Evolutionary conservation across 2,888 invertebrate genomes (phyloP).

Genomic region (Griposia aprilina): DNA sequence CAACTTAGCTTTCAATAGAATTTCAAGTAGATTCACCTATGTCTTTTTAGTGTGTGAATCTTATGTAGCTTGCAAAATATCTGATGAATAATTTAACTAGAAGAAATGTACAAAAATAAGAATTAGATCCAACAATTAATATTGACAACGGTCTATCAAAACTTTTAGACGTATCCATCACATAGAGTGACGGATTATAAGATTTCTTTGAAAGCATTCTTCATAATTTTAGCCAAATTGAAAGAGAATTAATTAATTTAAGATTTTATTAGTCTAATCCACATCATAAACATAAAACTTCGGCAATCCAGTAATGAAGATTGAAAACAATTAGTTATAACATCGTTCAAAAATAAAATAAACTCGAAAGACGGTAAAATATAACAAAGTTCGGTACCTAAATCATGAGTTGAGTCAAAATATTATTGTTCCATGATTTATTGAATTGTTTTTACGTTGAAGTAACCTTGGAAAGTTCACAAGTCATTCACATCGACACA

Average conservation of each 20-base stretch:
- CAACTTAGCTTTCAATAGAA: neutral
- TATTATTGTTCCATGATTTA: constrained; percentile 26
- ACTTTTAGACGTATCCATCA: constrained; percentile 20
- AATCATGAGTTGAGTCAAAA: constrained; percentile 25
- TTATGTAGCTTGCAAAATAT: neutral
- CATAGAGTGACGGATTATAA: constrained; percentile 17
- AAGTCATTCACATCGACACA: constrained; percentile 60
- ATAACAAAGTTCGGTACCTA: constrained; percentile 9
- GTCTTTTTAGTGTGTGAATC: neutral
- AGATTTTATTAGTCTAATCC: constrained; percentile 34
- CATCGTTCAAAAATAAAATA: constrained; percentile 21
- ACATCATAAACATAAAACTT: constrained; percentile 39
- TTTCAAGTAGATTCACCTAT: constrained; percentile 1
- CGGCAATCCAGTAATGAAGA: constrained; percentile 24
- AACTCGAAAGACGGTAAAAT: constrained; percentile 18
- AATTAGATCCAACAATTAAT: neutral
- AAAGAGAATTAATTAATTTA: constrained; percentile 28
- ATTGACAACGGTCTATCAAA: neutral
- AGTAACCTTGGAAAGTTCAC: constrained; percentile 57
- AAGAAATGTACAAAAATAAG: neutral
- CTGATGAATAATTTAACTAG: constrained; percentile 7
- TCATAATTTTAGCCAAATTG: constrained; percentile 19
- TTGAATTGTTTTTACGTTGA: constrained; percentile 32
- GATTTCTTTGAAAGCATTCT: constrained; percentile 17
- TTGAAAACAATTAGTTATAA: constrained; percentile 23